Evolutionary conservation across 2,113 vertebrate species (phyloP).

Genomic region (Anolis sagrei): DNA sequence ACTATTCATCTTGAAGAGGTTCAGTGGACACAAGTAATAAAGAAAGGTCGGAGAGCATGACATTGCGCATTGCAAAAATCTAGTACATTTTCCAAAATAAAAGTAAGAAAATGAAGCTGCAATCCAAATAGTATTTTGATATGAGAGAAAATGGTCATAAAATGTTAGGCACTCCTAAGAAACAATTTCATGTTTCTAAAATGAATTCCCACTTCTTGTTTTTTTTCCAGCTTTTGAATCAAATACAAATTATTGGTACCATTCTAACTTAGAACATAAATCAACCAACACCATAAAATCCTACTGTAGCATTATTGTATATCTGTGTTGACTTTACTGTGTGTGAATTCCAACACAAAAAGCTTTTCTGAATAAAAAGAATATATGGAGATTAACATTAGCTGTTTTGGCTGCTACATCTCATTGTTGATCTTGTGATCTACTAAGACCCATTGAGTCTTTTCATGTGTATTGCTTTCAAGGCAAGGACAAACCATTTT

Average conservation of each 20-base stretch:
- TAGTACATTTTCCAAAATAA: constrained; percentile 46
- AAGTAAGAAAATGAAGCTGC: constrained; percentile 10
- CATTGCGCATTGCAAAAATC: constrained; percentile 67
- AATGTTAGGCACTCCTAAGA: background rate
- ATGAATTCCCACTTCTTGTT: background rate
- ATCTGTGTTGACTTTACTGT: background rate
- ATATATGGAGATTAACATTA: background rate
- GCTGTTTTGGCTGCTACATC: too few species aligned
- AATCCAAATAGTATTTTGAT: background rate
- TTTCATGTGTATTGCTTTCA: too few species aligned
- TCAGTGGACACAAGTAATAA: constrained; percentile 66
- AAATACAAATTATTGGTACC: accelerated
- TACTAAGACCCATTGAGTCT: too few species aligned
- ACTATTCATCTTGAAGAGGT: constrained; percentile 74
- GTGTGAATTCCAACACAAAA: background rate
- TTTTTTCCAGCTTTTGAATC: background rate
- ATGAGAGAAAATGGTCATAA: background rate
- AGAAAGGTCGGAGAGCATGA: constrained; percentile 71
- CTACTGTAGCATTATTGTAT: background rate
- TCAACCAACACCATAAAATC: background rate
- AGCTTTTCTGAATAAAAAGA: constrained; percentile 9
- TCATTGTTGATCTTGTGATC: too few species aligned
- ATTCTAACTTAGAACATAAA: background rate
- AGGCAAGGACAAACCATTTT: too few species aligned
- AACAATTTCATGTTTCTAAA: background rate